phyloP scores from a whole-genome alignment of 2,888 invertebrate species.

The Dioctria linearis region DNA sequence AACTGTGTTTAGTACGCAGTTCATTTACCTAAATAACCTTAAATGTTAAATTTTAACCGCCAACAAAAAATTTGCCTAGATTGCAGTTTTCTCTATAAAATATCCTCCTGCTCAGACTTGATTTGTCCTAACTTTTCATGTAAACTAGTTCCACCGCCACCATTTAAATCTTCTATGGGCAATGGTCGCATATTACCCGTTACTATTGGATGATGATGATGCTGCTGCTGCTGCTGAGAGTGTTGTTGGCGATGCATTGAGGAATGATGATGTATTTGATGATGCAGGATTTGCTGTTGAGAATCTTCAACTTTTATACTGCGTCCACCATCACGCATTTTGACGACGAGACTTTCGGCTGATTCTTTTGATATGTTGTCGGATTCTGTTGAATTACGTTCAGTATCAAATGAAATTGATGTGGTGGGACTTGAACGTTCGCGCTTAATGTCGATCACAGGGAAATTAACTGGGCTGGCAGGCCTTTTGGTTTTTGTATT shows the following conservation, averaged over 20 bases:
- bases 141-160: conserved; percentile 64
- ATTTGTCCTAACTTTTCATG: conserved; percentile 70
- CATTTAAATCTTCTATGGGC: conserved; percentile 66
- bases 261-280: conserved; percentile 42
- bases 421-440: conserved; percentile 71
- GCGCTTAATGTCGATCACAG: conserved; percentile 74
- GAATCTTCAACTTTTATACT: conserved; percentile 56
- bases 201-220: conserved; percentile 51
- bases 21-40: conserved; percentile 41
- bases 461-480: conserved; percentile 66
- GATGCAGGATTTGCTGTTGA: conserved; percentile 33
- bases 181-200: conserved; percentile 43
- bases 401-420: conserved; percentile 56
- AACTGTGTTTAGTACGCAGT: conserved; percentile 43
- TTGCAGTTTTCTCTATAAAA: conserved; percentile 69
- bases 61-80: conserved; percentile 60
- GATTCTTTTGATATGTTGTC: conserved; percentile 59
- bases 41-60: conserved; percentile 41
- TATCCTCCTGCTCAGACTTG: conserved; percentile 69
- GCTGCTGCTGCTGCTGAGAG: conserved; percentile 47
- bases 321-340: conserved; percentile 59
- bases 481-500: conserved; percentile 64
- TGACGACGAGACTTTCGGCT: conserved; percentile 57
- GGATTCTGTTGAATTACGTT: conserved; percentile 58
- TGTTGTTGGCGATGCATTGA: conserved; percentile 59